phyloP scores from a whole-genome alignment of 2,113 vertebrate species.

The Orycteropus afer region DNA sequence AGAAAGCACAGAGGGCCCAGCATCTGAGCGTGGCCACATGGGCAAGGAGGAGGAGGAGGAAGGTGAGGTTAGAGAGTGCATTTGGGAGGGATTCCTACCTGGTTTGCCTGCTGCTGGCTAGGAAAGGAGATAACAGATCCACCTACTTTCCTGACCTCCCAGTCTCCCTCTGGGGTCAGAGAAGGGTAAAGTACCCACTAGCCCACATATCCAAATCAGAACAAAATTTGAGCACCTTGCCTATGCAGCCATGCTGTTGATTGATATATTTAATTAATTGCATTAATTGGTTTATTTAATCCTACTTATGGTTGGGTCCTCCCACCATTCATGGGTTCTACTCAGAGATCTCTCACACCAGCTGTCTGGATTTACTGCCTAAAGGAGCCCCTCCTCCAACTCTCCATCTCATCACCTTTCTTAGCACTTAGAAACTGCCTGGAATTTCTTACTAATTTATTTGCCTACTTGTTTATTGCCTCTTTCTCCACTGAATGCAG shows the following conservation, averaged over 20 bases:
- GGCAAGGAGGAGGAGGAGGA: background rate
- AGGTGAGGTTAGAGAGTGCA: background rate
- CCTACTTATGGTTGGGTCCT: no score
- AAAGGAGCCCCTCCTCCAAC: background rate
- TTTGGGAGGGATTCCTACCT: accelerated
- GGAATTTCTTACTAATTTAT: background rate
- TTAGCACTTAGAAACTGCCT: accelerated
- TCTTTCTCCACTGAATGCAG: background rate
- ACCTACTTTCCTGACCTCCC: background rate
- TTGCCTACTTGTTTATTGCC: background rate
- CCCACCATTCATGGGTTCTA: accelerated
- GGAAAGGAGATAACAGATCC: no score
- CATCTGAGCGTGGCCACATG: background rate
- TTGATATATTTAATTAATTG: background rate
- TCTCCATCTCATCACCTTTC: background rate
- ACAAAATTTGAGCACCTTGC: background rate
- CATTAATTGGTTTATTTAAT: no score
- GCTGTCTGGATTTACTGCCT: background rate
- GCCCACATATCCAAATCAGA: no score
- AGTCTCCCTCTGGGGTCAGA: background rate
- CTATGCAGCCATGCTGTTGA: accelerated
- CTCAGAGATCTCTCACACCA: accelerated
- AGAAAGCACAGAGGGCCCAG: background rate
- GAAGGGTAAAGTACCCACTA: accelerated
- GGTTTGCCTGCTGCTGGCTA: background rate